These are phyloP conservation scores for Baronia brevicornis DNA, from an alignment of 2,888 invertebrate genomes.

Conservation along the genomic window DNA sequence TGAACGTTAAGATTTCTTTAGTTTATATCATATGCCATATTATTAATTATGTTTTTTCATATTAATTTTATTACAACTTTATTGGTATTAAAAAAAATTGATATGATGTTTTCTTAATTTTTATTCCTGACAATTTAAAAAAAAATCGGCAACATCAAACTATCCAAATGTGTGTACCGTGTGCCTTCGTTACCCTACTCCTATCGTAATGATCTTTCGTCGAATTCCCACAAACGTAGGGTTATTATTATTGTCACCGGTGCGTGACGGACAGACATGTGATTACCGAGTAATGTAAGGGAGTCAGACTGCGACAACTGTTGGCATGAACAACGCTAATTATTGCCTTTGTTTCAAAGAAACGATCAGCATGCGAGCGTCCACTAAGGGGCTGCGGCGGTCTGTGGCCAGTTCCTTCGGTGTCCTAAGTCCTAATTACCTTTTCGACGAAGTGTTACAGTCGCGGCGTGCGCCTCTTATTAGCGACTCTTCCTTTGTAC, in stretches of 20 bases:
- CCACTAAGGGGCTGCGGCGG: conserved; percentile 13
- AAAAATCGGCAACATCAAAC: too few relatives aligned
- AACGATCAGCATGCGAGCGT: conserved; percentile 21
- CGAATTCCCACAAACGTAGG: conserved; percentile 45
- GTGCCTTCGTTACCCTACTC: too few relatives aligned
- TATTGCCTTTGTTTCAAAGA: conserved; percentile 36
- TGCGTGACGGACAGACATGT: conserved; percentile 54
- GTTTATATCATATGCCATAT: too few relatives aligned
- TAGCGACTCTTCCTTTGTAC: conserved; percentile 28
- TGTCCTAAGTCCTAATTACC: conserved; percentile 43
- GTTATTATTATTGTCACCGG: conserved; percentile 48
- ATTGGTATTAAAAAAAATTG: too few relatives aligned
- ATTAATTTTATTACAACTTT: too few relatives aligned
- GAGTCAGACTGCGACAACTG: conserved; percentile 43
- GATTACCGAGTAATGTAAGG: conserved; percentile 41
- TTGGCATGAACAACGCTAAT: conserved; percentile 45
- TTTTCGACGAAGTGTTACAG: conserved; percentile 30
- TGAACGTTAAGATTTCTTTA: too few relatives aligned
- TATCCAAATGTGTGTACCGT: too few relatives aligned
- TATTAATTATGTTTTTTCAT: too few relatives aligned
- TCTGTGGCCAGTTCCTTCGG: conserved; percentile 23
- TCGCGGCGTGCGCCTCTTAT: conserved; percentile 27
- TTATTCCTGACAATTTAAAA: too few relatives aligned
- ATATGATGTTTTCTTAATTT: too few relatives aligned
- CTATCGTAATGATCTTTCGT: conserved; percentile 9